Evolutionary conservation across 64 coral and sea anemone genomes (phyloP).

Genomic region (Orbicella faveolata): DNA sequence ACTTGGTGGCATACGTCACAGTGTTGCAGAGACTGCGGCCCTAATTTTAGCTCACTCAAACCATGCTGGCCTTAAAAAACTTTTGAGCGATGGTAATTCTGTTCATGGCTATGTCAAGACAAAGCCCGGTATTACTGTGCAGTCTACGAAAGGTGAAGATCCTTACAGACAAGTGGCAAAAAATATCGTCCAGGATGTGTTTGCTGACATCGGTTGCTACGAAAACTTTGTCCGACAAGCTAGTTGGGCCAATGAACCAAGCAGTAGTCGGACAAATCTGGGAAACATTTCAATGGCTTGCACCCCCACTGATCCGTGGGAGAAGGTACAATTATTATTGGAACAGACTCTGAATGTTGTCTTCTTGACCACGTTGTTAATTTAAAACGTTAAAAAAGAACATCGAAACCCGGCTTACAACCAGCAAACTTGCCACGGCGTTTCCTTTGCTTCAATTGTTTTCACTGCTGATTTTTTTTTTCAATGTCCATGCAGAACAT

Average conservation of each 20-base stretch:
- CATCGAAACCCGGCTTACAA: no score
- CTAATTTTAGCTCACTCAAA: not conserved
- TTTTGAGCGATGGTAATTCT: not conserved
- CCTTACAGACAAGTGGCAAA: not conserved
- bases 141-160: not conserved
- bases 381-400: no score
- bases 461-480: no score
- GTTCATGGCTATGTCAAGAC: not conserved
- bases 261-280: not conserved
- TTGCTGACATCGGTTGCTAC: not conserved
- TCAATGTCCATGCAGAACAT: no score
- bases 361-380: no score
- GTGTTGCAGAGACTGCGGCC: not conserved
- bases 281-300: not conserved
- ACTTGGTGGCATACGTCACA: not conserved
- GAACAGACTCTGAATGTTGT: no score
- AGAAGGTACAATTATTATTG: not conserved
- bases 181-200: constrained; percentile 8
- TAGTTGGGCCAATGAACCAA: constrained; percentile 16
- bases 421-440: no score
- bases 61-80: not conserved
- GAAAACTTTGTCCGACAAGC: constrained; percentile 18
- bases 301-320: not conserved
- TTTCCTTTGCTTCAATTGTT: no score
- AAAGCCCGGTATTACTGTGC: not conserved